Evolutionary conservation across 1,140 invertebrate species (phyloP), one percentile per base, ranked within the genome.

Genomic region (Lepidurus arcticus): DNA sequence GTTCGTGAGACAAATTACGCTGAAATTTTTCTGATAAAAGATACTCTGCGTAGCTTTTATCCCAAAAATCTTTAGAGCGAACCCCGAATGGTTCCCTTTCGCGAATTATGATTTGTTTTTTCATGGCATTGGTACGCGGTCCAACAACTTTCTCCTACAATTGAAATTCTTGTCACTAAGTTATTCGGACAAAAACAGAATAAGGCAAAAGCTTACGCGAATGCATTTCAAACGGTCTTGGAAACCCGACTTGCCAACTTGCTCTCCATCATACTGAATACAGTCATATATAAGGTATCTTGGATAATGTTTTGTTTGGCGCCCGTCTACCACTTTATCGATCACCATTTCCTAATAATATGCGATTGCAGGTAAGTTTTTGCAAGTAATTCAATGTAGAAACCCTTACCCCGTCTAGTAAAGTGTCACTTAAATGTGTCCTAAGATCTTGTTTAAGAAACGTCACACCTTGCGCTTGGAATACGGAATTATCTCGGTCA

Each of bases 281-380:
- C 99, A 92, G 84, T 99, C 98, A 83, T 99, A 99, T 8, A 96
- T 94, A 53, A 99, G 88, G 85, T 95, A 98, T 74, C 98, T 88
- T 0, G 96, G 94, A 81, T 92, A 91, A 44, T 90, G 53, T 65
- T 65, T 65, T 83, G 77, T 73, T 26, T 83, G 81, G 6, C 78
- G 86, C 81, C 88, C 87, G 0, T 90, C 92, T 26, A 91, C 86
- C 1, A 90, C 90, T 85, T 91, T 92, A 84, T 96, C 95, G 80
- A 98, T 92, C 11, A 99, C 95, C 95, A 98, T 96, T 89, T 98
- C 95, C 89, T 92, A 82, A 45, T 87, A 84, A 80, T 73, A 73
- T 47, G 21, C 53, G 7, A 16, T 65, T 16, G 1, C 21, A 21
- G 21, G 13, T 16, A 16, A n/a, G 8, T 13, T 7, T 65, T 65